Evolutionary conservation across 1,140 invertebrate species (phyloP).

Genomic region (Drosophila hydei): DNA sequence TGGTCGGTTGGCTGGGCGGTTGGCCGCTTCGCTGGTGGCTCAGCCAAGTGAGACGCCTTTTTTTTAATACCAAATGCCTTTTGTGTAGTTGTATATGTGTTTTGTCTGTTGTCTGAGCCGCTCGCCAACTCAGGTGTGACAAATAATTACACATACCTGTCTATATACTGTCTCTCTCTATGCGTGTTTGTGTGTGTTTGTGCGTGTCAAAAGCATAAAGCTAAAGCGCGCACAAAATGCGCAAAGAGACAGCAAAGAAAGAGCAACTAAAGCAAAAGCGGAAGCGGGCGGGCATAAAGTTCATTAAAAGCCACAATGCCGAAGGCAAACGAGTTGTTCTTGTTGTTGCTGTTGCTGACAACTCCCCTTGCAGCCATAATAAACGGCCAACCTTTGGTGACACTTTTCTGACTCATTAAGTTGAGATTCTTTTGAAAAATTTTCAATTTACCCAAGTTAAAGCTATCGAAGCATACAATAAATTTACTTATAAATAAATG

Average conservation of each 20-base stretch:
- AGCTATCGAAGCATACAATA: background rate
- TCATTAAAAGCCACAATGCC: slow-evolving; percentile 49
- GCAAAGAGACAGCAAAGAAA: slow-evolving; percentile 52
- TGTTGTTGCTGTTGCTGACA: slow-evolving; percentile 12
- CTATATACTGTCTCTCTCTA: slow-evolving; percentile 33
- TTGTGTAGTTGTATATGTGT: slow-evolving; percentile 3
- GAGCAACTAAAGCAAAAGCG: background rate
- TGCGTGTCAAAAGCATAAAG: slow-evolving; percentile 64
- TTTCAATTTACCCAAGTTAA: background rate
- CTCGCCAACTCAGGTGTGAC: slow-evolving; percentile 79
- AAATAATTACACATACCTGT: slow-evolving; percentile 80
- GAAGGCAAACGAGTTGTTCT: slow-evolving; percentile 35
- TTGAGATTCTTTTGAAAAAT: slow-evolving; percentile 28
- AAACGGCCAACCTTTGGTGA: slow-evolving; percentile 36
- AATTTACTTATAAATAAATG: background rate
- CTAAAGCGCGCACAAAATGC: slow-evolving; percentile 52
- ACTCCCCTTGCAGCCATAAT: slow-evolving; percentile 22
- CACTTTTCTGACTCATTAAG: slow-evolving; percentile 78
- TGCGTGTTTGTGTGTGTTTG: slow-evolving; percentile 25
- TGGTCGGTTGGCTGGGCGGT: slow-evolving; percentile 52
- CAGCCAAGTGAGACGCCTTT: slow-evolving; percentile 78
- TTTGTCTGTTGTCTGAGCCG: slow-evolving; percentile 53
- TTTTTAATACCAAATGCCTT: slow-evolving; percentile 32
- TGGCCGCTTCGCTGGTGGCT: slow-evolving; percentile 58
- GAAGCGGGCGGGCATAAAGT: slow-evolving; percentile 32